phyloP scores from a whole-genome alignment of 2,888 invertebrate species.

The Nowickia ferox region DNA sequence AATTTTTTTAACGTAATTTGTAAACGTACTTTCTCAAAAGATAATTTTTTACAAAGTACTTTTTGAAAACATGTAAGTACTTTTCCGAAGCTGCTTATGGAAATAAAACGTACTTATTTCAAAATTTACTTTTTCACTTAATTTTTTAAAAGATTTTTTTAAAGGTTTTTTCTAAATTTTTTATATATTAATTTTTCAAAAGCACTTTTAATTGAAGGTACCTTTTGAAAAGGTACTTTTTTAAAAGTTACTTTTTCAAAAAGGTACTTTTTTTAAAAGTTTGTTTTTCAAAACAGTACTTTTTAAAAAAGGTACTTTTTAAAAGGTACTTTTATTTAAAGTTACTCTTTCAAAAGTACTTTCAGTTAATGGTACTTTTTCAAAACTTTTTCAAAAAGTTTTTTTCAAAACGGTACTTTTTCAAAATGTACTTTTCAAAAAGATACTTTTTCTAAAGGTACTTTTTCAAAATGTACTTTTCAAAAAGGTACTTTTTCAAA shows the following conservation, averaged over 20 bases:
- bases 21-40: not conserved
- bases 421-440: not conserved
- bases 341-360: not conserved
- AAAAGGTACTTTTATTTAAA: no score
- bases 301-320: no score
- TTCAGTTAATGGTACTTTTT: no score
- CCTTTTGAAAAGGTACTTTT: not conserved
- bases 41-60: not conserved
- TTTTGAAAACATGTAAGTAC: not conserved
- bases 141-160: no score
- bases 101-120: no score
- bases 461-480: not conserved
- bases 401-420: not conserved
- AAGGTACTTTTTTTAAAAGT: no score
- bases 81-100: not conserved
- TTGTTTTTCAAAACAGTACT: no score
- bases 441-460: not conserved
- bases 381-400: not conserved
- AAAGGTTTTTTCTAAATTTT: no score
- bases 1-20: not conserved
- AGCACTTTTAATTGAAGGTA: not conserved
- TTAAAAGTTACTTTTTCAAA: not conserved
- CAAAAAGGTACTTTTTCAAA: not conserved
- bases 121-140: no score
- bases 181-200: no score